These are phyloP conservation scores for Corythoichthys haematopterus DNA, from an alignment of 2,113 vertebrate species.

Conservation along the genomic window DNA sequence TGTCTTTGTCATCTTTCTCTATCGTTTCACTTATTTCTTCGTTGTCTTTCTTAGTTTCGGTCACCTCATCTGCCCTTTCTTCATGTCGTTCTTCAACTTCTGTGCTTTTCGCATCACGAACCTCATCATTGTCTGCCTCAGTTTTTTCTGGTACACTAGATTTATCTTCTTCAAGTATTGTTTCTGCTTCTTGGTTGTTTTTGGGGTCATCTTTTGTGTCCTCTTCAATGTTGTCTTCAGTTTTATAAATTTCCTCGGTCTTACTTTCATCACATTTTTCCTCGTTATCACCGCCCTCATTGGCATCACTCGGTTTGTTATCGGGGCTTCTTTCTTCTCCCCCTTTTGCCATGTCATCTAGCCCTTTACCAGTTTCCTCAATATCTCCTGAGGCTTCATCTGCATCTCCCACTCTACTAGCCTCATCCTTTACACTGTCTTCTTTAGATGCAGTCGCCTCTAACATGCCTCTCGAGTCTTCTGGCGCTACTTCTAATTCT, in stretches of 20 bases:
- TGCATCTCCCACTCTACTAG: neutral
- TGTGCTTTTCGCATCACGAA: neutral
- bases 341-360: neutral
- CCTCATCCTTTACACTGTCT: slow-evolving; percentile 5
- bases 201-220: slow-evolving; percentile 5
- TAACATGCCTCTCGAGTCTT: neutral
- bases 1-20: neutral
- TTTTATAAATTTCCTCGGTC: slow-evolving; percentile 9
- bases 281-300: neutral
- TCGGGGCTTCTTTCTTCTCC: slow-evolving; percentile 21
- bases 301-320: slow-evolving; percentile 3
- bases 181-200: slow-evolving; percentile 10
- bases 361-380: neutral
- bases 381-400: slow-evolving; percentile 2
- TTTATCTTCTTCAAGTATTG: neutral
- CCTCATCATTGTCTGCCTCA: neutral
- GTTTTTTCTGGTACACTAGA: slow-evolving; percentile 6
- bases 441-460: neutral
- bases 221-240: slow-evolving; percentile 10
- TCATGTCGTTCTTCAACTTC: neutral
- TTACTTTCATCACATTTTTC: neutral
- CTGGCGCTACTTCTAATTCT: slow-evolving; percentile 21
- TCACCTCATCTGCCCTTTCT: neutral
- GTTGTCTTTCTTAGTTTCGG: neutral
- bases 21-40: neutral